Conservation (phyloP, 2,888 invertebrate genomes). For the Drosophila fungiperda region DNA sequence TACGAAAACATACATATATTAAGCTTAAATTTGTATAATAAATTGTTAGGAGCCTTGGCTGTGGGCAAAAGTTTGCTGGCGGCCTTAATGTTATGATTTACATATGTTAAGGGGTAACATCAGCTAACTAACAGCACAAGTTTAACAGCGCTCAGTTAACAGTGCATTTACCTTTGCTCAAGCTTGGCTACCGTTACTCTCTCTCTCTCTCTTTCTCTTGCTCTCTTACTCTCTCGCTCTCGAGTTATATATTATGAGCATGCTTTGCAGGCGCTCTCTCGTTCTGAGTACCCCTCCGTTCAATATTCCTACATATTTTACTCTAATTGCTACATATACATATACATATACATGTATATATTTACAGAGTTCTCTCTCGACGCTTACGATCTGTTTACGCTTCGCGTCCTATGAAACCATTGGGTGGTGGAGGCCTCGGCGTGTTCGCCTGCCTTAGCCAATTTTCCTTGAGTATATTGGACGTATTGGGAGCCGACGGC, state of each 20-base stretch:
- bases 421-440: constrained; percentile 80
- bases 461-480: constrained; percentile 79
- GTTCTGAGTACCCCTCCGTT: constrained; percentile 3
- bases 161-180: constrained; percentile 6
- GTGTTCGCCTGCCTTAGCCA: constrained; percentile 78
- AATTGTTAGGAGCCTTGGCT: constrained; percentile 56
- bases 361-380: constrained; percentile 43
- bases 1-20: constrained; percentile 63
- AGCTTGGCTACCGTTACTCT: not conserved
- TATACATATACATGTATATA: constrained; percentile 24
- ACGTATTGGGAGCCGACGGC: constrained; percentile 47
- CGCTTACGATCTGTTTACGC: constrained; percentile 60
- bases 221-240: not conserved
- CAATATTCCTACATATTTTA: constrained; percentile 30
- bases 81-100: constrained; percentile 45
- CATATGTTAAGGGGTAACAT: constrained; percentile 27
- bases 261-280: constrained; percentile 6
- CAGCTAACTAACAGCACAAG: constrained; percentile 31
- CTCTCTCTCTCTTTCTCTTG: not conserved
- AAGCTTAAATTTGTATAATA: constrained; percentile 33
- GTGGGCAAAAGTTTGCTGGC: constrained; percentile 55
- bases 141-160: constrained; percentile 10
- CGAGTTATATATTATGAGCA: constrained; percentile 10
- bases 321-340: constrained; percentile 27
- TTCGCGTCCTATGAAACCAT: constrained; percentile 83